These are phyloP conservation scores for Remorina albescens DNA, from an alignment of 2,797 vertebrate genomes.

Conservation along the genomic window DNA sequence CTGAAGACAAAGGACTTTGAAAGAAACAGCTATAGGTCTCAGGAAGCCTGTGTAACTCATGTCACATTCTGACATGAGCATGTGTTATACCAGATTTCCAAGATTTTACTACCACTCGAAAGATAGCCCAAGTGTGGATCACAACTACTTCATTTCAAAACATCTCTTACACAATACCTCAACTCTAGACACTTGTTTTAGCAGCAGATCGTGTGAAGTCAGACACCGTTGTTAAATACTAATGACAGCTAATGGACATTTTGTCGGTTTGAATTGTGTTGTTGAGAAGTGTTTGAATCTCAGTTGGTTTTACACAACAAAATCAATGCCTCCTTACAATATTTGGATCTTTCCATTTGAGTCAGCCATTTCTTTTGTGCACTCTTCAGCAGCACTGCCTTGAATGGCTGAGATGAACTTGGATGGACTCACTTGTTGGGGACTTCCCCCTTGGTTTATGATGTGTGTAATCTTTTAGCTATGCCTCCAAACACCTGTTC, in stretches of 20 bases:
- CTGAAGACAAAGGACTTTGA: not conserved
- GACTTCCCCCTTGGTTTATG: conserved; percentile 39
- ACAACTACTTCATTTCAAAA: not conserved
- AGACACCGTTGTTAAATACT: no score
- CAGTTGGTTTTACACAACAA: not conserved
- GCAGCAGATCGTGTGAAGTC: not conserved
- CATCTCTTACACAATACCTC: not conserved
- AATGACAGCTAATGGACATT: no score
- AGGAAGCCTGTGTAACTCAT: not conserved
- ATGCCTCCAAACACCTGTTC: conserved; percentile 44
- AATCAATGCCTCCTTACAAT: not conserved
- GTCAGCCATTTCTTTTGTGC: not conserved
- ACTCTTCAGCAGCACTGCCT: not conserved
- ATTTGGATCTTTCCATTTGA: not conserved
- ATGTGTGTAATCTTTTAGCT: conserved; percentile 32
- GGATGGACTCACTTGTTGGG: conserved; percentile 5
- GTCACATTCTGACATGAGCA: not conserved
- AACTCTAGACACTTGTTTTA: conserved; percentile 3
- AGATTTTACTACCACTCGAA: not conserved
- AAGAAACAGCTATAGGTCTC: not conserved
- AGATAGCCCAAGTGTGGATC: not conserved
- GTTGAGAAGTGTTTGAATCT: not conserved
- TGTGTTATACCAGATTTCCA: conserved; percentile 8
- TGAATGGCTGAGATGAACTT: not conserved
- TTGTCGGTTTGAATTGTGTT: no score